Evolutionary conservation across 2,113 vertebrate species (phyloP), one percentile per base, ranked within the genome.

Genomic region (Phoenicopterus ruber): DNA sequence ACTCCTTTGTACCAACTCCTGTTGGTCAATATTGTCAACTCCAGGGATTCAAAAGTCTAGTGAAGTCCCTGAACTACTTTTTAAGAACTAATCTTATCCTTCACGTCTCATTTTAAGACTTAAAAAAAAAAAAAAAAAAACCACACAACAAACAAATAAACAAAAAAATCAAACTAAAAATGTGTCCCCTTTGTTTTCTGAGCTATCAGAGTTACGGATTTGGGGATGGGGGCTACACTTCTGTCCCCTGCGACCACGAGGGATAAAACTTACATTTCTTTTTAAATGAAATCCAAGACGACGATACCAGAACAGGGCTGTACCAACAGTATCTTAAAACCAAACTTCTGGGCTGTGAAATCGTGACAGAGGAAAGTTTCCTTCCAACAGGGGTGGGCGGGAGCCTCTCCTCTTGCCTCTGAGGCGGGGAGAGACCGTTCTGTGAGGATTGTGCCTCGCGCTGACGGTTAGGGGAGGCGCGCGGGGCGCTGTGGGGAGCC

Each of bases 381-480:
- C 13, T 7, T 7, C 42, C 25, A 0, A 2, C 4, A 6, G 13
- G 9, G 36, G 50, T 4, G 34, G 34, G 36, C 42, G 4, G 19
- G 19, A 25, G n/a, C 14, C 10, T 17, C 21, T 4, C 26, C 10
- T 3, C 44, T 4, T 6, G 34, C 16, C 72, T 8, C 22, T 5
- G 6, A 12, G 46, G 24, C 18, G 15, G 4, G 19, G 4, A 19
- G 32, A 6, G 8, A 4, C 7, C 16, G 15, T 6, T 1, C 3
- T 4, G 29, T 1, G 52, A 7, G 19, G 20, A 9, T 1, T 0
- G 5, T 2, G 47, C 55, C 55, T 0, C 10, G 12, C 3, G 7
- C 32, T 3, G 10, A 2, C 3, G 2, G 32, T 10, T 4, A 10
- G 8, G 13, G 28, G 54, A 2, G 4, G 29, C 9, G 47, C 36